Evolutionary conservation across 2,888 invertebrate genomes (phyloP), one percentile per base, ranked within the genome.

Genomic region (Microplitis deprimator): DNA sequence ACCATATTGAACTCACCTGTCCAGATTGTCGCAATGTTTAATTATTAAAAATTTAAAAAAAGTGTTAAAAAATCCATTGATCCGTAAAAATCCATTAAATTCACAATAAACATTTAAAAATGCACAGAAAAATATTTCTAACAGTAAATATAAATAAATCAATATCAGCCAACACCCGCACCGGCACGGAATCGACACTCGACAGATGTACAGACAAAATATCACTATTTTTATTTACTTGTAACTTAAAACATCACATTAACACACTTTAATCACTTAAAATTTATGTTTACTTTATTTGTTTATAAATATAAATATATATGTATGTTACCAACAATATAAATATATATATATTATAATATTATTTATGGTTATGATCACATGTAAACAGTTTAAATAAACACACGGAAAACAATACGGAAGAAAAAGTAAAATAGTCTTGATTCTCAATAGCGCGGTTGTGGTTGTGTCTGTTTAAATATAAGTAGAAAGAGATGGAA

Each of bases 111-210:
- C n/a, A 8, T 17, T 17, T 20, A 59, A 3, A 59, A 59, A 13
- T 13, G 10, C 59, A 59, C 59, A 62, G 7, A 17, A n/a, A 62
- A 62, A 29, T 4, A 29, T 29, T 29, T 29, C 3, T 29, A 62
- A 62, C 62, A 62, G 17, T 62, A 72, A 38, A 67, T 64, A 73
- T 20, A 64, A 64, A 17, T 64, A 17, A 65, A 50, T 67, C 68
- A 40, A 75, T 71, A 71, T 38, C 38, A 61, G 61, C 61, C 61
- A 71, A 71, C 39, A 61, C 61, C 61, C 61, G 61, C 71, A 71
- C 68, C 16, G 17, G 61, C 60, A 41, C 16, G 6, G 16, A 6
- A 7, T 65, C 65, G 65, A 65, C 13, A 62, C 17, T 5, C 20
- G n/a, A 10, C 8, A 20, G 41, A 69, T 41, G 50, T 29, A 29